Base-by-base conservation (phyloP, 2,888 invertebrate species). In the Cheilosia grossa region DNA sequence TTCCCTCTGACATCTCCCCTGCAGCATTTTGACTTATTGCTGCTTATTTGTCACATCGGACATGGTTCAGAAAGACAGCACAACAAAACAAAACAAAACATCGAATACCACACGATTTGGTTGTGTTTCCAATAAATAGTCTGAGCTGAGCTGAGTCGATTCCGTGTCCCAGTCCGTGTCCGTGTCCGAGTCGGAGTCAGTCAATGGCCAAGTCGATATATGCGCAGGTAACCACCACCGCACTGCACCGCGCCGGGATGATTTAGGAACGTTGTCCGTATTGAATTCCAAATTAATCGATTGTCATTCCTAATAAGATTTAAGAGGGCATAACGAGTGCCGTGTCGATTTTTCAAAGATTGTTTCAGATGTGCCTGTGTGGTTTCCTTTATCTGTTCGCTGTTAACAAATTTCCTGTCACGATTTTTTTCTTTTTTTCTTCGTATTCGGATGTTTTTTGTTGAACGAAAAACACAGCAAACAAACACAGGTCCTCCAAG, bases 21-120 rank as follows among this genome's bases (percentile, higher is more conserved):
- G 59, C 49, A 61, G 40, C 89, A 88, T 83, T 87, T 87, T 90
- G 90, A 90, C 88, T 90, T 90, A 90, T 90, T 90, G 87, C 89
- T 87, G 86, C 88, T 89, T 89, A 91, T 91, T 91, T 91, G 91
- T 91, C 91, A 89, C 90, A 91, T 91, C 90, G 91, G 91, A 89
- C 90, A 91, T 91, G 91, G 89, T 87, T 83, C 40, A 24, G 69
- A 53, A 70, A n/a, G n/a, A 79, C 63, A 85, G 61, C 64, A 72
- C 66, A 79, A 69, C 79, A 74, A 72, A 56, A 82, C 73, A 81
- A 75, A 73, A 64, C 67, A 67, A 40, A 49, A 64, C 63, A 40
- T 19, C 27, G 64, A 15, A 58, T 53, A 59, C 66, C 67, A 27
- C 53, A 74, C 40, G 63, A 63, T 63, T 74, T 49, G n/a, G 61